These are phyloP conservation scores for Macrobrachium nipponense DNA, from an alignment of 1,140 invertebrate genomes.

Conservation along the genomic window DNA sequence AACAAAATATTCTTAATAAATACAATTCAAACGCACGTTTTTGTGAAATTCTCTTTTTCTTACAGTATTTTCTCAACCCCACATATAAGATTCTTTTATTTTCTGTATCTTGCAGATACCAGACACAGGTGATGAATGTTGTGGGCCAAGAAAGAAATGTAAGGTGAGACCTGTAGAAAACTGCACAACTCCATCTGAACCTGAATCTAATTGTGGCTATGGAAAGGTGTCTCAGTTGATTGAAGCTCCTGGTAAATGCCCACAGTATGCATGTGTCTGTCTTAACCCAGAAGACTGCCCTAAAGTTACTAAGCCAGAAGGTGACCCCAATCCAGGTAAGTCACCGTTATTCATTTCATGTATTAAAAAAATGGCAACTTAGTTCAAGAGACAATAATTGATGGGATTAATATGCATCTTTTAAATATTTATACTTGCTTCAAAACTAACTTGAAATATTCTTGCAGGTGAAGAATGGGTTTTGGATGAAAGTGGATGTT, in stretches of 20 bases:
- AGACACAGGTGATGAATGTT: slow-evolving; percentile 75
- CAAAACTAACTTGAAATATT: background rate
- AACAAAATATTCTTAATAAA: background rate
- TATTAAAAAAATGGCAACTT: no score
- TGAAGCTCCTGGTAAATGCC: slow-evolving; percentile 65
- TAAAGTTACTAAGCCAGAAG: slow-evolving; percentile 31
- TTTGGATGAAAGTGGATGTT: slow-evolving; percentile 77
- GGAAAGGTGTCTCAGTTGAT: slow-evolving; percentile 78
- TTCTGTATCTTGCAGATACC: slow-evolving; percentile 70
- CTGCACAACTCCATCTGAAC: slow-evolving; percentile 74
- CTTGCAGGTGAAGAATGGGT: slow-evolving; percentile 74
- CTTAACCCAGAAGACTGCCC: slow-evolving; percentile 77
- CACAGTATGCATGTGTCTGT: slow-evolving; percentile 69
- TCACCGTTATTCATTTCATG: no score
- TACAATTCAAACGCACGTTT: no score
- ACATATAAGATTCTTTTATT: background rate
- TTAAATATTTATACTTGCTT: no score
- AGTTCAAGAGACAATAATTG: no score
- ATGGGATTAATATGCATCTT: no score
- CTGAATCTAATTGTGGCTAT: slow-evolving; percentile 76
- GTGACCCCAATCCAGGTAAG: slow-evolving; percentile 56
- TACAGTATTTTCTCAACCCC: no score
- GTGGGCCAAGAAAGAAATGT: slow-evolving; percentile 67
- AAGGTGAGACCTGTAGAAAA: slow-evolving; percentile 71
- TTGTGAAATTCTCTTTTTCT: no score